Evolutionary conservation across 2,113 vertebrate species (phyloP).

Genomic region (Monopterus albus): DNA sequence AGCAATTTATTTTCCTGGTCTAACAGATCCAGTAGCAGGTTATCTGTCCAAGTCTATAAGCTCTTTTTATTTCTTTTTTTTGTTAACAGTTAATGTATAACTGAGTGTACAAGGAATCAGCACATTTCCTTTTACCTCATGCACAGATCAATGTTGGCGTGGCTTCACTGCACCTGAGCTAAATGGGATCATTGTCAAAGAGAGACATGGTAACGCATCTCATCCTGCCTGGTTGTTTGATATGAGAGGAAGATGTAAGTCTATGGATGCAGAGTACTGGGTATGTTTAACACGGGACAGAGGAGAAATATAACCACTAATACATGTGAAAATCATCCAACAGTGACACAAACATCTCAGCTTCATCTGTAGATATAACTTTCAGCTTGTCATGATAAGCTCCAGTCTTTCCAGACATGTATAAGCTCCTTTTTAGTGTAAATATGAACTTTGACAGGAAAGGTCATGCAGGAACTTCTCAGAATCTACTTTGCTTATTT

Average conservation of each 20-base stretch:
- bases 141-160: slow-evolving; percentile 67
- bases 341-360: background rate
- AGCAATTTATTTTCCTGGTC: slow-evolving; percentile 72
- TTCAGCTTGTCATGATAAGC: slow-evolving; percentile 16
- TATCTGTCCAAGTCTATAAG: slow-evolving; percentile 76
- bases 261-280: background rate
- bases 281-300: background rate
- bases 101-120: slow-evolving; percentile 73
- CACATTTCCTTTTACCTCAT: slow-evolving; percentile 79
- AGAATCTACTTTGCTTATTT: slow-evolving; percentile 43
- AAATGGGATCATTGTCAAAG: slow-evolving; percentile 77
- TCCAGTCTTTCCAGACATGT: slow-evolving; percentile 1
- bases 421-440: slow-evolving; percentile 47
- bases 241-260: background rate
- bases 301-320: background rate
- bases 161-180: slow-evolving; percentile 41
- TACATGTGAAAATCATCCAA: background rate
- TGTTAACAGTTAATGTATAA: slow-evolving; percentile 83
- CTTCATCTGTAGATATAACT: background rate
- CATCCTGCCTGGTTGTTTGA: slow-evolving; percentile 11
- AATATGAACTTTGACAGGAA: slow-evolving; percentile 55
- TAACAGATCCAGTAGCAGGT: slow-evolving; percentile 78
- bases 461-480: slow-evolving; percentile 32
- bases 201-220: slow-evolving; percentile 26
- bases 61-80: slow-evolving; percentile 76